Percentiles rank a stretch among this genome's conserved stretches.
Conservation (phyloP, 2,113 vertebrate species). For the Entomyzon cyanotis region DNA sequence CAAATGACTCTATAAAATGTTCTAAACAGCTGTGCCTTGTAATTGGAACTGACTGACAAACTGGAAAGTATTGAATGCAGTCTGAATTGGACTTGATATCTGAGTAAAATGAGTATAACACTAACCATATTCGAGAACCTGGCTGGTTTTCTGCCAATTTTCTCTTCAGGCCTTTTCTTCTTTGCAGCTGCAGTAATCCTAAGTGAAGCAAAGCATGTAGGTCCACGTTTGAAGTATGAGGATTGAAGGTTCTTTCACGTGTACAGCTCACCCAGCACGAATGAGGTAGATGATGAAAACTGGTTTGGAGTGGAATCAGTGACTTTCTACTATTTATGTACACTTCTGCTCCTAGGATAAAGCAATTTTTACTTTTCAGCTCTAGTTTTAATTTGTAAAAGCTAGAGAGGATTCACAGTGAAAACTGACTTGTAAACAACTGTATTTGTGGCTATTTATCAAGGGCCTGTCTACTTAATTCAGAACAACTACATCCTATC, state of each 20-base stretch:
- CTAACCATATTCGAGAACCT: background rate
- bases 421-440: background rate
- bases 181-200: background rate
- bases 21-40: constrained; percentile 66
- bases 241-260: background rate
- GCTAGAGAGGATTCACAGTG: background rate
- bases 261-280: background rate
- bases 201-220: background rate
- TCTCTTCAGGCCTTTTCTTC: background rate
- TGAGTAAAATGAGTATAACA: background rate
- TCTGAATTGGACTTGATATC: constrained; percentile 35
- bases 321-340: background rate
- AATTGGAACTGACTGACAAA: constrained; percentile 63
- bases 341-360: background rate
- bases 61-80: constrained; percentile 22
- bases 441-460: background rate
- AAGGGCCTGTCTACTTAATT: background rate
- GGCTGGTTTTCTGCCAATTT: background rate
- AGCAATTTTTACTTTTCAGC: background rate
- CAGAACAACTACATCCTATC: background rate
- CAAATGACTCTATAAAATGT: constrained; percentile 52
- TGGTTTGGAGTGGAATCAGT: background rate
- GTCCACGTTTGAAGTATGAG: background rate
- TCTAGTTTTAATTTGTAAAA: background rate
- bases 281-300: background rate